Evolutionary conservation across 2,113 vertebrate species (phyloP).

Genomic region (Oreocharis arfaki): DNA sequence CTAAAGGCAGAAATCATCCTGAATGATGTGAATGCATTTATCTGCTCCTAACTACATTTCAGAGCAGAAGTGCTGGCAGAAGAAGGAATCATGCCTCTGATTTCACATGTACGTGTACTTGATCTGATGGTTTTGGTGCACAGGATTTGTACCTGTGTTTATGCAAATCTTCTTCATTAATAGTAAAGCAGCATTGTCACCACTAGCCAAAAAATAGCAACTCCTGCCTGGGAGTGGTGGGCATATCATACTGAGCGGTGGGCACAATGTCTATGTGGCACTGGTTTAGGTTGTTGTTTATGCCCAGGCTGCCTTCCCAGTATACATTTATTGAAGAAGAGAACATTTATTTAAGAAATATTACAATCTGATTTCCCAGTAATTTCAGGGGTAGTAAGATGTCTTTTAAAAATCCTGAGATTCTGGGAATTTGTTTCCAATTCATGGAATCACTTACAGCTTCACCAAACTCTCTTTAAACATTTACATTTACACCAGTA

Average conservation of each 20-base stretch:
- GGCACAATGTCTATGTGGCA: not conserved
- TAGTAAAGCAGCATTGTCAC: not conserved
- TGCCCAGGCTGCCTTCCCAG: not conserved
- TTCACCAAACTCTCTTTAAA: not conserved
- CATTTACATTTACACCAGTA: not conserved
- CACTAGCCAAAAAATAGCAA: not conserved
- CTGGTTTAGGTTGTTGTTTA: not conserved
- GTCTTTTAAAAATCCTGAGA: not conserved
- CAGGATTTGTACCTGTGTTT: not conserved
- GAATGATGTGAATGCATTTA: not conserved
- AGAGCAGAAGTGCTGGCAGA: not conserved
- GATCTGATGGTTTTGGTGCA: fast-evolving
- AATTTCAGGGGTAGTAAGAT: not conserved
- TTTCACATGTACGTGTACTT: not conserved
- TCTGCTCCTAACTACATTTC: not conserved
- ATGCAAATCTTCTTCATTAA: not conserved
- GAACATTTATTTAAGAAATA: not conserved
- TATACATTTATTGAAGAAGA: not conserved
- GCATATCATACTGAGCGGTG: not conserved
- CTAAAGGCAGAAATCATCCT: not conserved
- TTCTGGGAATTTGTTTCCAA: not conserved
- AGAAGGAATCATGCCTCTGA: not conserved
- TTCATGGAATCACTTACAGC: not conserved
- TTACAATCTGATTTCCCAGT: not conserved
- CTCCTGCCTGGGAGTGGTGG: not conserved